Evolutionary conservation across 2,113 vertebrate species (phyloP), one percentile per base, ranked within the genome.

Genomic region (Platichthys stellatus): DNA sequence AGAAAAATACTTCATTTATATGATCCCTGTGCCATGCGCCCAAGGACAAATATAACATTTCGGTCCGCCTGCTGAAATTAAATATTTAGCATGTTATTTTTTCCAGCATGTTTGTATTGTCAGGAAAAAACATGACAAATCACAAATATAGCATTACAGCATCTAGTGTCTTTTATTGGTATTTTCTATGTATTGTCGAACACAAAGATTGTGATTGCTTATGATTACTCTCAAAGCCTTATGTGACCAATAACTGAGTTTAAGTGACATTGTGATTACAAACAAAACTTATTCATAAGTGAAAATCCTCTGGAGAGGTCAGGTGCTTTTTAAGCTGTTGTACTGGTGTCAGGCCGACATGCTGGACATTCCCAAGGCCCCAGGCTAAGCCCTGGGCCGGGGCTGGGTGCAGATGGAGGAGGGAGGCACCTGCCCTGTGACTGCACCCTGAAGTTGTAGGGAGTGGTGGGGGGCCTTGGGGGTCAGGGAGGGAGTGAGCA

Each of bases 271-370:
- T 61, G 6, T 69, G 21, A 35, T 28, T 24, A 54, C 65, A 81
- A 81, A 57, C 74, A 62, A 4, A 66, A 65, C 26, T 28, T 49
- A 12, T 20, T 31, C 18, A 31, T 47, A 56, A 23, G 31, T 49
- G 26, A 4, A 70, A 73, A 73, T 31, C 53, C 26, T 43, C 56
- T 10, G 18, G 2, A 45, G 43, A 20, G 57, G 69, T 82, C 80
- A 88, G 73, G 69, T 74, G 71, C 72, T 77, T 20, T 76, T 58
- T 72, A 74, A 82, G 68, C 68, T 63, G 63, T 35, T 62, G 7
- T 69, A 54, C n/a, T 57, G 63, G 58, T 59, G 63, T 83, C 51
- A 70, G 62, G 1, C 26, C 38, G 12, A 69, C 68, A 40, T 70
- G 65, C 64, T 66, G 63, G 53, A 65, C 78, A 81, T 75, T 81